Conservation (phyloP, 2,113 vertebrate species). For the Prietella phreatophila region DNA sequence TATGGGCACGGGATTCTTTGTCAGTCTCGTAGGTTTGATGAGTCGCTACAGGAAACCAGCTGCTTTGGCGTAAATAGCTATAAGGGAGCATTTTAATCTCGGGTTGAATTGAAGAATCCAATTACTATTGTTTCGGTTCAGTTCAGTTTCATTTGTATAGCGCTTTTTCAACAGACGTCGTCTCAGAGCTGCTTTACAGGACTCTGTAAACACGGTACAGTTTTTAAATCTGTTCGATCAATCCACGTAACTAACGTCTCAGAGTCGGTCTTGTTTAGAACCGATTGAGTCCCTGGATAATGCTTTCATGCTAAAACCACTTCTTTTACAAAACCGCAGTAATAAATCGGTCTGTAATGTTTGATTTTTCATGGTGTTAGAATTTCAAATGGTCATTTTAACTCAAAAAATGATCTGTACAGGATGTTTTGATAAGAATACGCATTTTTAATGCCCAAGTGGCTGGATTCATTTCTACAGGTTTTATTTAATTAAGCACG, state of each 20-base stretch:
- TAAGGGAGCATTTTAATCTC: neutral
- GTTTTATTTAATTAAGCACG: neutral
- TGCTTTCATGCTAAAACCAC: neutral
- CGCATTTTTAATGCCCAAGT: neutral
- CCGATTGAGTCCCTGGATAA: neutral
- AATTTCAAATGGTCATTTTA: neutral
- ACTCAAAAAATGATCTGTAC: neutral
- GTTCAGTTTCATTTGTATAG: no score
- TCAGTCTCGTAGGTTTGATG: slow-evolving; percentile 3
- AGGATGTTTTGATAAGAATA: neutral
- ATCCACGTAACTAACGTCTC: neutral
- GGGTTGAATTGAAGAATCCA: neutral
- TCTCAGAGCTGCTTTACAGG: no score
- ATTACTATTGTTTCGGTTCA: neutral
- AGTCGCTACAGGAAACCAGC: slow-evolving; percentile 17
- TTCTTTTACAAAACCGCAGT: neutral
- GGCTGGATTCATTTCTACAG: neutral
- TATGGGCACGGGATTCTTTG: slow-evolving; percentile 1
- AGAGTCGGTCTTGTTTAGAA: neutral
- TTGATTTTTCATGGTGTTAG: neutral
- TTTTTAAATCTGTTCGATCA: neutral
- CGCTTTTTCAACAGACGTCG: no score
- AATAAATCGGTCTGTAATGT: neutral
- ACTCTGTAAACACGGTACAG: no score
- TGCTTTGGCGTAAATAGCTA: slow-evolving; percentile 5